A percentile compares a stretch with the other conserved stretches of the same genome.
Evolutionary conservation across 2,113 vertebrate genomes (phyloP).

Genomic region (Podiceps cristatus): DNA sequence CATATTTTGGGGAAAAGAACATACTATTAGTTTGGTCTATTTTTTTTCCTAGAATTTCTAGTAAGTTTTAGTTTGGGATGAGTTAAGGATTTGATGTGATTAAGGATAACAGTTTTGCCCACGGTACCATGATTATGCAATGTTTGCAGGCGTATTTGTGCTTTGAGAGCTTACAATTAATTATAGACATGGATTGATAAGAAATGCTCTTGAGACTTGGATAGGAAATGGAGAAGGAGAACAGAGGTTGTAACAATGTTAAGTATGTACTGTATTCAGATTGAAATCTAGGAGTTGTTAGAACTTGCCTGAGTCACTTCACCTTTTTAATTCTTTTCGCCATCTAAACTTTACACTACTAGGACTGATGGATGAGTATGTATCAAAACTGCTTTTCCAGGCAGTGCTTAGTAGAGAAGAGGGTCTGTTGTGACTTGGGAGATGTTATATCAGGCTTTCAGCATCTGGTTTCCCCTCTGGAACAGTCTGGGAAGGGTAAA

Average conservation of each 20-base stretch:
- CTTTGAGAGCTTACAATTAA: not conserved
- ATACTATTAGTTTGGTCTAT: fast-evolving
- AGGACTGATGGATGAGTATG: not conserved
- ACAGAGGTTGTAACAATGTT: not conserved
- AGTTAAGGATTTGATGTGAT: not conserved
- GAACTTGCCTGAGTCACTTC: not conserved
- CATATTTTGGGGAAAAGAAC: not conserved
- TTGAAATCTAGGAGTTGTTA: not conserved
- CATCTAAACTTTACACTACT: not conserved
- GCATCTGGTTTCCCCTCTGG: not conserved
- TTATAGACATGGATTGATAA: not conserved
- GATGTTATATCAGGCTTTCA: not conserved
- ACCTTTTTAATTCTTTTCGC: not conserved
- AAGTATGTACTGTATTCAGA: not conserved
- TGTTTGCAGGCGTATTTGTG: not conserved
- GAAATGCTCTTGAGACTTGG: not conserved
- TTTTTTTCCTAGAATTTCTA: not conserved
- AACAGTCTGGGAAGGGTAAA: not conserved
- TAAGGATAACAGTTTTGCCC: not conserved
- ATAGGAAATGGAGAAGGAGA: not conserved
- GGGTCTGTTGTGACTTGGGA: not conserved
- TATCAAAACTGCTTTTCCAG: not conserved
- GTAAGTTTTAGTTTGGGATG: not conserved
- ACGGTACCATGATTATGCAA: not conserved
- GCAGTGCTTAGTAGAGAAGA: not conserved